These are phyloP conservation scores for Hybognathus amarus DNA, from an alignment of 2,797 vertebrate genomes.

Conservation along the genomic window DNA sequence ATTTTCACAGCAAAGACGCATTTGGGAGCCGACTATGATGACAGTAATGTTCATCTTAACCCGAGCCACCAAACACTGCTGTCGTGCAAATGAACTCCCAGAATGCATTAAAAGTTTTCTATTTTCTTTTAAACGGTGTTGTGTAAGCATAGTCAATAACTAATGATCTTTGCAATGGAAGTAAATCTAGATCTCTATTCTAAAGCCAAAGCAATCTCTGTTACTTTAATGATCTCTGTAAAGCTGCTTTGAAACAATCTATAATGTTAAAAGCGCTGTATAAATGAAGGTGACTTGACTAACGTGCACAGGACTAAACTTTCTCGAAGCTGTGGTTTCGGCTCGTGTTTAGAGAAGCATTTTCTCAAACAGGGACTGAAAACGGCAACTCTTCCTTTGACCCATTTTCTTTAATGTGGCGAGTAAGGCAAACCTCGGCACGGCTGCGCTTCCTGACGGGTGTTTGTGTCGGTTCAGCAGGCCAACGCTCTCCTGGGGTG, in stretches of 20 bases:
- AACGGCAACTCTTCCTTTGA: constrained; percentile 21
- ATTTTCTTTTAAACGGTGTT: no score
- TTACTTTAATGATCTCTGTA: no score
- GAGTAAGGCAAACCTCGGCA: constrained; percentile 27
- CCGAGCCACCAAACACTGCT: no score
- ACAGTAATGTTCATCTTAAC: neutral
- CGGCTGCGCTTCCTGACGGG: constrained; percentile 52
- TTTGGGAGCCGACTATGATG: constrained; percentile 10
- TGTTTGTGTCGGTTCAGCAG: constrained; percentile 54
- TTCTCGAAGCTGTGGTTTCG: neutral
- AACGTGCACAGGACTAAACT: constrained; percentile 20
- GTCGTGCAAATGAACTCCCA: no score
- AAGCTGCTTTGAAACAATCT: no score
- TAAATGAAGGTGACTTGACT: neutral
- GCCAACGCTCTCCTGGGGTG: constrained; percentile 45
- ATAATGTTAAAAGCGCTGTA: no score
- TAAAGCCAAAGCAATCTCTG: no score
- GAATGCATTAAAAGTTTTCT: no score
- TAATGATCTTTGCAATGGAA: no score
- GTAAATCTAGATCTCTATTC: no score
- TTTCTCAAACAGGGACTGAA: neutral
- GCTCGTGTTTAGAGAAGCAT: constrained; percentile 5
- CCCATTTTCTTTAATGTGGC: constrained; percentile 46
- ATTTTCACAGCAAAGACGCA: neutral
- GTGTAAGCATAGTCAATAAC: no score